Conservation (phyloP, 2,888 invertebrate genomes). For the Crossocerus cetratus region DNA sequence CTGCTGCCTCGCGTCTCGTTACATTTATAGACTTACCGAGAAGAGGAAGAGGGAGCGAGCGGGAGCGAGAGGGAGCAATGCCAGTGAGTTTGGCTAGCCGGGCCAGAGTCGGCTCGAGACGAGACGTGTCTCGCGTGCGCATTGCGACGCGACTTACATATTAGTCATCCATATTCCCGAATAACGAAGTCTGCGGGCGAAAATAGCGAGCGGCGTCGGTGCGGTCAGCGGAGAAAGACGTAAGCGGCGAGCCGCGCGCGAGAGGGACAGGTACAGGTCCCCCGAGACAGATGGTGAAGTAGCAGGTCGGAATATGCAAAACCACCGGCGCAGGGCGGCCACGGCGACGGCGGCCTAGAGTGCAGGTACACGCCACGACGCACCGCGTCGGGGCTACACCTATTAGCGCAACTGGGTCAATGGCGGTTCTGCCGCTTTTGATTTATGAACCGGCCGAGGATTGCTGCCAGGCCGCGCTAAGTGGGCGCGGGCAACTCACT, state of each 20-base stretch:
- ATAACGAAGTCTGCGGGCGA: constrained; percentile 25
- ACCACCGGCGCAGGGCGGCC: constrained; percentile 45
- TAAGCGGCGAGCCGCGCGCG: too few relatives aligned
- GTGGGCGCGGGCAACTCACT: constrained; percentile 3
- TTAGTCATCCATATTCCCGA: constrained; percentile 55
- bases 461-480: constrained; percentile 1
- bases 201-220: not conserved
- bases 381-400: constrained; percentile 27
- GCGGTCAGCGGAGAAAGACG: not conserved
- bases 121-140: constrained; percentile 39
- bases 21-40: constrained; percentile 57
- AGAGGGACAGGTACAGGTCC: not conserved
- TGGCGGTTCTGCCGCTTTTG: constrained; percentile 34
- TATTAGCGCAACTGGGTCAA: constrained; percentile 64
- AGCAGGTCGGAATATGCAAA: constrained; percentile 51
- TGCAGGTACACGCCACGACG: constrained; percentile 18
- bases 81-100: constrained; percentile 31
- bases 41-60: constrained; percentile 13
- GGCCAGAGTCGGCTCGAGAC: constrained; percentile 23
- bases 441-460: constrained; percentile 34
- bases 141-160: constrained; percentile 38
- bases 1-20: constrained; percentile 52
- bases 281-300: constrained; percentile 1
- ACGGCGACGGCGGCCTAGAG: too few relatives aligned
- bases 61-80: too few relatives aligned